Base-by-base conservation (phyloP, 2,888 invertebrate species). In the Tridacna gigas region DNA sequence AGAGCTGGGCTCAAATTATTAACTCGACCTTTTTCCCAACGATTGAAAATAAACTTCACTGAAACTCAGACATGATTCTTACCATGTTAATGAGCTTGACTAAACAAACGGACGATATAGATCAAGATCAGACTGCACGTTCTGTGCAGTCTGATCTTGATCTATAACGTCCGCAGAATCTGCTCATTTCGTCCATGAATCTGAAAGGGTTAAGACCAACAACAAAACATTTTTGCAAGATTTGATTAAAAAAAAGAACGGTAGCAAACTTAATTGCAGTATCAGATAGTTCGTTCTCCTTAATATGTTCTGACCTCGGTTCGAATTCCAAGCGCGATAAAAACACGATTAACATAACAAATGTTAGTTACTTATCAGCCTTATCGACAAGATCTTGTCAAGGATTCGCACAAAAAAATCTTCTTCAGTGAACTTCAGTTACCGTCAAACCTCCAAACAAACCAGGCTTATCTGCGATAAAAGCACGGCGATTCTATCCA, bases 341-440 rank as follows among this genome's bases (percentile, higher is more conserved):
- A 63, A 63, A 63, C 22, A 25, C 63, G 63, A 63, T 63, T 63
- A 63, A 63, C 26, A 63, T 63, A 63, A 63, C 63, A 63, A 63
- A 63, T 63, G 63, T 63, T 63, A n/a, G 63, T 22, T 63, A 22
- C 63, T 63, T 63, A 63, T 63, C 63, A 63, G 63, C 63, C 25
- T 63, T 25, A 63, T 63, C 63, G 25, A 1, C 63, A 7, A 25
- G 22, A 63, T 63, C 63, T 63, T 63, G 63, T 63, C 63, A 63
- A 63, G 63, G 63, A 63, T 63, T 63, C 63, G 37, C n/a, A 9
- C 63, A 63, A 63, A 63, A n/a, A 60, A 60, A 60, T n/a, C 60
- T 60, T 60, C 60, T 60, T 60, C 20, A 60, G 60, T n/a, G n/a
- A 60, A 60, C 18, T 60, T 60, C 60, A 63, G 63, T n/a, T 63